Evolutionary conservation across 2,113 vertebrate genomes (phyloP), one percentile per base, ranked within the genome.

Genomic region (Nerophis lumbriciformis): DNA sequence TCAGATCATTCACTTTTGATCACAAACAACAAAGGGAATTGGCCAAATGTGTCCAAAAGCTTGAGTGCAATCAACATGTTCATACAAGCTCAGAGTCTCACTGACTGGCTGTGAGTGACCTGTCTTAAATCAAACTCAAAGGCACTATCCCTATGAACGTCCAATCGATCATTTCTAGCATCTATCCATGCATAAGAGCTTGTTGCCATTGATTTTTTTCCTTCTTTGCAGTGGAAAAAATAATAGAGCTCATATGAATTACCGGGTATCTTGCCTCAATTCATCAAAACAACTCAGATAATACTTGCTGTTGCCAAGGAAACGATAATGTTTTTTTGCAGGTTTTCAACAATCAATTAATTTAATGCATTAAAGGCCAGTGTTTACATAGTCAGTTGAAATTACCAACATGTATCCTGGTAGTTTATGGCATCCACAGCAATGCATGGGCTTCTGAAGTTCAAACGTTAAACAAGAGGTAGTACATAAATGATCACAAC

Each of bases 261-360:
- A 93, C 90, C 89, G 88, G 84, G 84, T 92, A 88, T 92, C 93
- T 92, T 88, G 89, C 90, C 90, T 93, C 90, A 88, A 88, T 94
- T 92, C 90, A 90, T 94, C 90, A 89, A 89, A 92, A 90, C 89
- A 89, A 84, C 80, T 72, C 85, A 89, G 90, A 93, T 92, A 92
- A 88, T 91, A 87, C 89, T 90, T 63, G 81, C 87, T 77, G 92
- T 94, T 94, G 91, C 92, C 89, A 91, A 76, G 88, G 92, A 78
- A 94, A 93, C 90, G 87, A 89, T 91, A 92, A 93, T 90, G 88
- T 86, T 87, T 88, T 91, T 89, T 89, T 89, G 88, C 90, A 92
- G 88, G 92, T 93, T 90, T 89, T 91, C 82, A 92, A 88, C 91
- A 92, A 93, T 94, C 91, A 93, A 93, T 94, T 92, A 93, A 91